Base-by-base conservation (phyloP, 2,113 vertebrate species). In the Oceanites oceanicus region DNA sequence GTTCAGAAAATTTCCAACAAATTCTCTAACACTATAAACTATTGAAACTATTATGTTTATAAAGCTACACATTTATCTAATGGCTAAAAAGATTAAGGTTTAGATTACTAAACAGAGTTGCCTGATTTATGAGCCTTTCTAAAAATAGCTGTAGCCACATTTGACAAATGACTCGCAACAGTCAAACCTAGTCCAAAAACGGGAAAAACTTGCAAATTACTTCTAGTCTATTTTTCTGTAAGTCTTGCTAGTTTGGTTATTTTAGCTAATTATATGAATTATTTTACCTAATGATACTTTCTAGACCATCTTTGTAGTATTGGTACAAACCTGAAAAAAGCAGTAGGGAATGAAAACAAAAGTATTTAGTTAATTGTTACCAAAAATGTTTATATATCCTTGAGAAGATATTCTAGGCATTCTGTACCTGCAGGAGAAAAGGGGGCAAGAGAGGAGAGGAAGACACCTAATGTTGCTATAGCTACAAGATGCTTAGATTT, bases 401-500 rank as follows among this genome's bases (percentile, higher is more conserved):
- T 55, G 61, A 50, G 71, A 97, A 95, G 52, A 95, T 59, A 94
- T 71, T 97, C 61, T 34, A 91, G 68, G 84, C 66, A 89, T 94
- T 92, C 81, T 88, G 56, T 92, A 95, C 88, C 92, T 93, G 87
- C 88, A 83, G 74, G 89, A 84, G 75, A 97, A 96, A 96, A 62
- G 56, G 66, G 15, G 21, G 15, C 56, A 76, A 63, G 38, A 84
- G 9, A 77, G 11, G 13, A 79, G 27, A 92, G 55, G 65, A 91
- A 84, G 27, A 91, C 79, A 96, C 96, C 93, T 92, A 87, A 55
- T 34, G 91, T 97, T 84, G 88, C 97, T 90, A 98, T 96, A 96
- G 97, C 79, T 97, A 96, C 94, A 55, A 58, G 92, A 96, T 95
- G 81, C 96, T 97, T 95, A 87, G 96, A 92, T 96, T 97, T 94